Conservation (phyloP, 2,888 invertebrate species). For the Scaptomyza tumidula region DNA sequence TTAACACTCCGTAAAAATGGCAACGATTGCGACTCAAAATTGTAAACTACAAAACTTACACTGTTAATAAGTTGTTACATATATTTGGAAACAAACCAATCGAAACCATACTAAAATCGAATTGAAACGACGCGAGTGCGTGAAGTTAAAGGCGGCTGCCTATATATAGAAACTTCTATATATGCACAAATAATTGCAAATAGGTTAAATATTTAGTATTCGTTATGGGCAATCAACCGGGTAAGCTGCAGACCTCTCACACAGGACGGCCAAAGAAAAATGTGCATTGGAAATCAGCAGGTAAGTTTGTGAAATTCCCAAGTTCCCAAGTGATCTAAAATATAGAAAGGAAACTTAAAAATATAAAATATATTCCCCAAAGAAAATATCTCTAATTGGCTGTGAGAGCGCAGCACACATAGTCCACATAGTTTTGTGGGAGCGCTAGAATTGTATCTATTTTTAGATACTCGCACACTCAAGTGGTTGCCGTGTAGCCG, state of each 20-base stretch:
- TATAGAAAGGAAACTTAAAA: constrained; percentile 17
- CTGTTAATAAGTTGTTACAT: constrained; percentile 33
- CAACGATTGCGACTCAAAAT: constrained; percentile 55
- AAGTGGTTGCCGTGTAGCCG: constrained; percentile 80
- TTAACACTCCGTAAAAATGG: constrained; percentile 81
- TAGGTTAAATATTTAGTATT: constrained; percentile 72
- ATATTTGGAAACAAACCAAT: constrained; percentile 25
- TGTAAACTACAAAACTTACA: constrained; percentile 51
- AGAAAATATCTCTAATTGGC: constrained; percentile 50
- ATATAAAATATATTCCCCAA: constrained; percentile 36
- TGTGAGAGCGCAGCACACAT: constrained; percentile 49
- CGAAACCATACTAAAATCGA: constrained; percentile 38
- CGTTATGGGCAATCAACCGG: constrained; percentile 88
- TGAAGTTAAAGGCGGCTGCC: constrained; percentile 58
- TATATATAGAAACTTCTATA: constrained; percentile 75
- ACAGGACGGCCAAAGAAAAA: constrained; percentile 88
- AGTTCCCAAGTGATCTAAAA: constrained; percentile 8
- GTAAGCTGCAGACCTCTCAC: constrained; percentile 86
- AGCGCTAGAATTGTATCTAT: constrained; percentile 81
- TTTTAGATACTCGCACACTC: constrained; percentile 81
- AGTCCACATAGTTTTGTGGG: constrained; percentile 74
- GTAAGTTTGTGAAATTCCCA: constrained; percentile 84
- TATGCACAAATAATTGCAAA: constrained; percentile 70
- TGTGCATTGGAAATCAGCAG: constrained; percentile 94
- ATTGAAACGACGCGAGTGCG: constrained; percentile 51